Evolutionary conservation across 2,797 vertebrate species (phyloP), one percentile per base, ranked within the genome.

Genomic region (Schizothorax lantsangensis): DNA sequence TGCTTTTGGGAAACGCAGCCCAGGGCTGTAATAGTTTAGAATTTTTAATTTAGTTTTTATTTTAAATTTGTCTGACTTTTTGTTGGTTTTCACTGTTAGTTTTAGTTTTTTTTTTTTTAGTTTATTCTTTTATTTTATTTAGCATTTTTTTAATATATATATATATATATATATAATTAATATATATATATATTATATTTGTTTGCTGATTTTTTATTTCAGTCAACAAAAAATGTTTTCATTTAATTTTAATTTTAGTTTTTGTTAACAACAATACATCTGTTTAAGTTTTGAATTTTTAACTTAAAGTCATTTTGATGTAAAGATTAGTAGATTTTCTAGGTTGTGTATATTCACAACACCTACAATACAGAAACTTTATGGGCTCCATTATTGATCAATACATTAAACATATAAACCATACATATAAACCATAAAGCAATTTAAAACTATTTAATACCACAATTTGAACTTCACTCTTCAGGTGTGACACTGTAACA

Each of bases 401-500:
- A 38, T 19, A 11, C 17, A 75, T 57, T 26, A 10, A 69, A 64
- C 0, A 43, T 62, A 26, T 59, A 23, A 79, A 79, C 36, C 36
- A 30, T 30, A 17, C 17, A 43, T 62, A 17, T 59, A 36, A 79
- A 79, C 36, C 38, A 30, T 30, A 30, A 62, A 79, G 36, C 33
- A 40, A 15, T n/a, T 57, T 7, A 7, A 77, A 54, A 40, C 74
- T 23, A 73, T 45, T 74, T 47, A 30, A 74, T 30, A 30, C 7
- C 2, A 49, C 21, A 45, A 64, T 84, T 64, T 74, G 40, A 75
- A 4, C 30, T 72, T 71, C 69, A 21, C 68, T 80, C 83, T 71
- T 0, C 88, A 99, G 98, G 93, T 99, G 98, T 86, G 98, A 99
- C 92, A 99, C 98, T 0, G 98, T 99, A 72, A 99, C 97, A 9